Base-by-base conservation (phyloP, 2,797 vertebrate species). In the Notolepis coatsorum region DNA sequence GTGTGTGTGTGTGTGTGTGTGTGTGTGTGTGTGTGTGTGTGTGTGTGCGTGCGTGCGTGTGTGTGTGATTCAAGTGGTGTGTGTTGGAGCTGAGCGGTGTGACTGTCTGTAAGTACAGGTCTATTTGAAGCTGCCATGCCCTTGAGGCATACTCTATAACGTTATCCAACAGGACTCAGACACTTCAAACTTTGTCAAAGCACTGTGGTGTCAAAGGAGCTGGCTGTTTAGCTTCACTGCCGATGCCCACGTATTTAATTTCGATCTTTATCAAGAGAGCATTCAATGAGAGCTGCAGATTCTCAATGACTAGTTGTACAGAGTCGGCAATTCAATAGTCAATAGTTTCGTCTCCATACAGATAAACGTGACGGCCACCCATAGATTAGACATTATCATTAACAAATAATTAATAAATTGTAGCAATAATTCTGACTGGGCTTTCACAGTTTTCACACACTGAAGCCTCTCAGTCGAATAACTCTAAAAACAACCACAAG, bases 101-200 rank as follows among this genome's bases (percentile, higher is more conserved):
- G 71, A 62, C 43, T 71, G 53, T 35, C 59, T 71, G 20, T 46
- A 53, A 78, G 68, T 43, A 18, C 23, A 43, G 62, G 48, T 69
- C 53, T 73, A 46, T 78, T 33, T 75, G 47, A 66, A 59, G 13
- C 39, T 56, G 45, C 48, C 68, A 50, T 63, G 60, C 65, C 50
- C 77, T 61, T 58, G 62, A 66, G 71, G 70, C 71, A 62, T 63
- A 65, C 61, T 65, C 43, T 52, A 18, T 55, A 74, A 66, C 51
- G 64, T 60, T 57, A 50, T 71, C 39, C 61, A 59, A n/a, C 46
- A 9, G 55, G 62, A 71, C 38, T 57, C 37, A 51, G 69, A 61
- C 56, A 66, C 61, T 58, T 48, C 79, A 58, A 69, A 56, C 49
- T 80, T 75, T 79, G 73, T 80, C 74, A 79, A 72, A 80, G 65